phyloP scores from a whole-genome alignment of 2,113 vertebrate species.

The Chionodraco myersi region DNA sequence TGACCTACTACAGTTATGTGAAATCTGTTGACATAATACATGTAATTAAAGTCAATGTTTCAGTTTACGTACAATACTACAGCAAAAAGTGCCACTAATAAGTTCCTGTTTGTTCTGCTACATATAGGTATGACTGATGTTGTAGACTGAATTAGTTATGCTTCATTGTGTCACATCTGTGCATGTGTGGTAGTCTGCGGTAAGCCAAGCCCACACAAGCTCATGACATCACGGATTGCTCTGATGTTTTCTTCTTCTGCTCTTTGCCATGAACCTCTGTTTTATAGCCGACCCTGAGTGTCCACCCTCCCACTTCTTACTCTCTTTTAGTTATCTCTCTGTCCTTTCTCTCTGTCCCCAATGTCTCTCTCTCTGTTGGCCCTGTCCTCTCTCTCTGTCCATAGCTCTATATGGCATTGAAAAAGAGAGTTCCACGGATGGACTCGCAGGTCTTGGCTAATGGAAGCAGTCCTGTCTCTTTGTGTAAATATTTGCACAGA shows the following conservation, averaged over 20 bases:
- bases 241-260: slow-evolving; percentile 40
- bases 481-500: slow-evolving; percentile 78
- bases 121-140: slow-evolving; percentile 1
- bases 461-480: slow-evolving; percentile 68
- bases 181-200: slow-evolving; percentile 32
- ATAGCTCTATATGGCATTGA: slow-evolving; percentile 76
- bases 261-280: not conserved
- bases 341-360: slow-evolving; percentile 3
- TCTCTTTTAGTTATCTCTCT: not conserved
- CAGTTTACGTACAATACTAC: no score
- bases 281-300: not conserved
- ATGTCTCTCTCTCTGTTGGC: not conserved
- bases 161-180: slow-evolving; percentile 34
- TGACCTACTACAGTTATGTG: no score
- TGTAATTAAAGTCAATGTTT: no score
- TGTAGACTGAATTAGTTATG: not conserved
- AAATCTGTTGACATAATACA: no score
- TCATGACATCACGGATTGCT: slow-evolving; percentile 38
- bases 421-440: slow-evolving; percentile 38
- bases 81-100: not conserved
- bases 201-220: slow-evolving; percentile 38
- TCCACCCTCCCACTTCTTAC: not conserved
- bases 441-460: slow-evolving; percentile 66
- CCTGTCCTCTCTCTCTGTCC: slow-evolving; percentile 23
- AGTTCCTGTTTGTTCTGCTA: not conserved